Conservation (phyloP, 1,140 invertebrate genomes). For the Caenorhabditis tropicalis region DNA sequence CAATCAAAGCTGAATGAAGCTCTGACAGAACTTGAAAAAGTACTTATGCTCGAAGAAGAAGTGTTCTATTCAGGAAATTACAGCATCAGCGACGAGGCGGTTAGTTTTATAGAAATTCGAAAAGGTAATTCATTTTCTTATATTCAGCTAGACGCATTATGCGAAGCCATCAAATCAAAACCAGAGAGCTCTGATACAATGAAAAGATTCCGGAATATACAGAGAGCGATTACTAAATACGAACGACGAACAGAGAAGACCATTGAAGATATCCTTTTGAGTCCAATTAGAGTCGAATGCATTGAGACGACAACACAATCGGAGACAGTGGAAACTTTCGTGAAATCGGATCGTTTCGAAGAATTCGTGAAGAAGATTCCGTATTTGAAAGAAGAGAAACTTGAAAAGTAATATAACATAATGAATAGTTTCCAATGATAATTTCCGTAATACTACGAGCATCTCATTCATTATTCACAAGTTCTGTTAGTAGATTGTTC, state of each 20-base stretch:
- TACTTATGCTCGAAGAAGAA: conserved; percentile 33
- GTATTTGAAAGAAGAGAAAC: conserved; percentile 19
- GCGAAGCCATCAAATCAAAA: conserved; percentile 14
- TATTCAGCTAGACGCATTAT: conserved; percentile 27
- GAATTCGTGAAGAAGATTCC: conserved; percentile 28
- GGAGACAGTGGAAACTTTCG: neutral
- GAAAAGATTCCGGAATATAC: conserved; percentile 43
- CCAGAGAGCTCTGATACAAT: neutral
- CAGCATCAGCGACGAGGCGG: conserved; percentile 37
- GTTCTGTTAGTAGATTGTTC: neutral
- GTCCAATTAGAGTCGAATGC: neutral
- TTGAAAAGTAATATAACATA: neutral
- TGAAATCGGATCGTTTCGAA: neutral
- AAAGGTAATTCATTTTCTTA: neutral
- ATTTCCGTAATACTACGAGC: neutral
- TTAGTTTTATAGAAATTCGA: neutral
- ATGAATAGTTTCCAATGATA: neutral
- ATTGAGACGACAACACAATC: too few species aligned
- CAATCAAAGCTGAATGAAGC: conserved; percentile 37
- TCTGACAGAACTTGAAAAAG: conserved; percentile 13
- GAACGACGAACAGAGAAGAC: neutral
- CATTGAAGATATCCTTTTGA: conserved; percentile 29
- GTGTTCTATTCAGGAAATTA: conserved; percentile 41
- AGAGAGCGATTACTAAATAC: conserved; percentile 17
- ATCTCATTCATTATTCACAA: neutral